These are phyloP conservation scores for Podilymbus podiceps DNA, from an alignment of 2,113 vertebrate genomes.

Conservation along the genomic window DNA sequence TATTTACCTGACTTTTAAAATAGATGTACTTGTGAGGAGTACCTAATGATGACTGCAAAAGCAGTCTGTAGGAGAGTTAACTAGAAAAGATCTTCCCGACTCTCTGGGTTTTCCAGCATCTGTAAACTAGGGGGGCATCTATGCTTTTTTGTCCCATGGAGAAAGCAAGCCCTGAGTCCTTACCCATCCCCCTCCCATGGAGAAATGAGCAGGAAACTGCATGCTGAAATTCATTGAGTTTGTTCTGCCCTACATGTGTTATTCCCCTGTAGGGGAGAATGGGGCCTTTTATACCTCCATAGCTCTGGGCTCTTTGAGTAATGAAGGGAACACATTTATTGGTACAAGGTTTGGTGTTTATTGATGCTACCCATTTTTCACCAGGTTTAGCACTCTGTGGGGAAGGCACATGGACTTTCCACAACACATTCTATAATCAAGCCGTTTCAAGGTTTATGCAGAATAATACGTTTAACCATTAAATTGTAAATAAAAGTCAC, in stretches of 20 bases:
- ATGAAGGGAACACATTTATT: slow-evolving; percentile 79
- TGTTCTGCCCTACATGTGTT: slow-evolving; percentile 49
- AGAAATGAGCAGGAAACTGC: slow-evolving; percentile 42
- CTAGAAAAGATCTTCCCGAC: not conserved
- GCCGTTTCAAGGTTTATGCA: slow-evolving; percentile 75
- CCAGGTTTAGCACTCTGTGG: slow-evolving; percentile 79
- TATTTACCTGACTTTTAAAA: not conserved
- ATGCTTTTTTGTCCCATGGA: not conserved
- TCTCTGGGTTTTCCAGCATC: not conserved
- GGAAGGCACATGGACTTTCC: slow-evolving; percentile 75
- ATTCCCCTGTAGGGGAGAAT: slow-evolving; percentile 60
- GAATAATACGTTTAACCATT: slow-evolving; percentile 67
- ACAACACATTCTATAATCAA: slow-evolving; percentile 77
- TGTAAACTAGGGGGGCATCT: not conserved
- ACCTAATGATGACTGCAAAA: not conserved
- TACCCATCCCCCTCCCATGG: not conserved
- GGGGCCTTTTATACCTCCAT: slow-evolving; percentile 50
- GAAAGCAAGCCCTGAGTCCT: not conserved
- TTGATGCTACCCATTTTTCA: slow-evolving; percentile 79
- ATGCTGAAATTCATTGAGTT: slow-evolving; percentile 2
- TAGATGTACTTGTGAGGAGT: not conserved
- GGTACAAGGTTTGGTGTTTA: slow-evolving; percentile 76
- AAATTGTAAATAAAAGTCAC: slow-evolving; percentile 76
- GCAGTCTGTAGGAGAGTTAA: not conserved
- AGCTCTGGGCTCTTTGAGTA: slow-evolving; percentile 59